Percentiles rank a stretch among this genome's conserved stretches.
Conservation (phyloP, 2,113 vertebrate genomes). For the Plotosus lineatus region DNA sequence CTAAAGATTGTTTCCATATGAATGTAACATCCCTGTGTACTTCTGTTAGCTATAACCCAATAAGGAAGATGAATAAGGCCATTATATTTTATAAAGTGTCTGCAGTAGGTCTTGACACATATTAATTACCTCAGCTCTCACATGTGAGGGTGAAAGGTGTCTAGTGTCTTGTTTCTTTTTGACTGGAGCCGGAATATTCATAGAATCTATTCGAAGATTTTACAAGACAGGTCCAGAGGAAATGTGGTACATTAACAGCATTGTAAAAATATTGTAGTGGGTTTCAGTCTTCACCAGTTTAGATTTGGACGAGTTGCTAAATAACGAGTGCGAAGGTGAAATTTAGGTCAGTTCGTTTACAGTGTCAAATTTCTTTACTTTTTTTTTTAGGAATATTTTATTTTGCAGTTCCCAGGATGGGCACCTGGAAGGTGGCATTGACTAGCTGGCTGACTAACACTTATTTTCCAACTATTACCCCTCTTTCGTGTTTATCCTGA, state of each 20-base stretch:
- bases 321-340: neutral
- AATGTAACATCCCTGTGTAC: conserved; percentile 46
- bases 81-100: conserved; percentile 42
- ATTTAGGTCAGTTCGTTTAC: neutral
- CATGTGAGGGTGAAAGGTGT: conserved; percentile 13
- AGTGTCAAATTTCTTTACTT: neutral
- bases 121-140: conserved; percentile 22
- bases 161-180: conserved; percentile 17
- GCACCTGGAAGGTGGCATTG: conserved; percentile 17
- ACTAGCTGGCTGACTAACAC: conserved; percentile 2
- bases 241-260: conserved; percentile 1
- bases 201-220: conserved; percentile 22
- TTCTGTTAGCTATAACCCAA: conserved; percentile 24
- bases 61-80: conserved; percentile 42
- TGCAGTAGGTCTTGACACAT: conserved; percentile 35
- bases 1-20: conserved; percentile 55
- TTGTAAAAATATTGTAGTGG: conserved; percentile 2
- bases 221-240: conserved; percentile 3
- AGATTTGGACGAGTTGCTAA: neutral
- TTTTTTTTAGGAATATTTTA: neutral
- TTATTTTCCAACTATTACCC: conserved; percentile 37
- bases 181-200: neutral
- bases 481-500: conserved; percentile 43
- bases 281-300: neutral
- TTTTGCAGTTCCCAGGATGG: conserved; percentile 14